Evolutionary conservation across 1,140 invertebrate species (phyloP), one percentile per base, ranked within the genome.

Genomic region (Drosophila rhopaloa): DNA sequence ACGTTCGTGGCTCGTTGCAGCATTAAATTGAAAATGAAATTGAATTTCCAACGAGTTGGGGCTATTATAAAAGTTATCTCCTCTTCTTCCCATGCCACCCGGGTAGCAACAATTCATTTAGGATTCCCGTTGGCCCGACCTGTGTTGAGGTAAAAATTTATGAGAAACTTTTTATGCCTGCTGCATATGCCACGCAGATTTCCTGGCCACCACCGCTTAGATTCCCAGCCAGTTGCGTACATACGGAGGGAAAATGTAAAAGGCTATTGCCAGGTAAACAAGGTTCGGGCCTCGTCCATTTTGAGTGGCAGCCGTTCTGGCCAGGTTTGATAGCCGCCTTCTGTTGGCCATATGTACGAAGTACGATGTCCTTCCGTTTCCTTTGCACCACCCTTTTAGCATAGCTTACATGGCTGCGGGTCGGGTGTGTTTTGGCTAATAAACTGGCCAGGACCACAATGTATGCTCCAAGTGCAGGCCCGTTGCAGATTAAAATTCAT

Each of bases 21-120:
- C 83, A 89, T 88, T 79, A 88, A 86, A 88, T 83, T 88, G 80
- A 88, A 89, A 88, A 80, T 89, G 76, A 88, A 86, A 88, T 88
- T 88, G 83, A 88, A 89, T 88, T 88, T 89, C 61, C 72, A 81
- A 73, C 61, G 43, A 79, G 59, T 48, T 47, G 63, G 63, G 44
- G 60, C 73, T 77, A 81, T 81, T 81, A 77, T 82, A 68, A 74
- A 82, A 78, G 53, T 84, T 84, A 59, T 57, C 70, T 76, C 43
- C 51, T 41, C 55, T 53, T n/a, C 46, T 14, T n/a, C 10, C 50
- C 19, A 8, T 55, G 56, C 24, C 66, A 65, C 29, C 59, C 40
- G 75, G 59, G 56, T 51, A 51, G 73, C 71, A 79, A 74, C 83
- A 88, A 89, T 88, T 83, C 83, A 88, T 83, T 86, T 88, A 55